Conservation (phyloP, 2,888 invertebrate species). For the Mythimna impura region DNA sequence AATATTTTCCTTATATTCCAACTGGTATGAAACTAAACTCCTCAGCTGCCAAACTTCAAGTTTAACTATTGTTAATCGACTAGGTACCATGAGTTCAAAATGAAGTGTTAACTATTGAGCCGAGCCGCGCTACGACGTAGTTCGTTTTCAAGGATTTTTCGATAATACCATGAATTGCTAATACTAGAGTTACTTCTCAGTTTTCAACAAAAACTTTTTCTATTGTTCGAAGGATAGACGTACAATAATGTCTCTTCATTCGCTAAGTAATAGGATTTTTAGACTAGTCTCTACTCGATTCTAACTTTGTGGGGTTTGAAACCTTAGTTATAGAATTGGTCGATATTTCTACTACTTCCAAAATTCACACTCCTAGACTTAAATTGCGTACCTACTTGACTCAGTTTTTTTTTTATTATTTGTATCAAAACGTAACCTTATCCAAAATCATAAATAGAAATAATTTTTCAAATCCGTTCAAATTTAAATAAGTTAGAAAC, state of each 20-base stretch:
- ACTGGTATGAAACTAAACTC: slow-evolving; percentile 35
- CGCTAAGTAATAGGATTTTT: slow-evolving; percentile 21
- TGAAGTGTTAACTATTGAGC: slow-evolving; percentile 48
- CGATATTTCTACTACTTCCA: not conserved
- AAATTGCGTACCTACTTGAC: not conserved
- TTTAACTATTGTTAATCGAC: slow-evolving; percentile 47
- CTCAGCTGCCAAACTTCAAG: slow-evolving; percentile 34
- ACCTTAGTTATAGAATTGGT: not conserved
- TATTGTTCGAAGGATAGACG: slow-evolving; percentile 4
- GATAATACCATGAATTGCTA: slow-evolving; percentile 54
- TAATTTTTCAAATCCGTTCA: no score
- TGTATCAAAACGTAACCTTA: no score
- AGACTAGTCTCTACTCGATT: slow-evolving; percentile 12
- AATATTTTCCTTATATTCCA: not conserved
- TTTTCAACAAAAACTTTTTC: slow-evolving; percentile 32
- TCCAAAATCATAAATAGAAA: no score
- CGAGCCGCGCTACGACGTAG: not conserved
- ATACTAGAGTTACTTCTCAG: slow-evolving; percentile 32
- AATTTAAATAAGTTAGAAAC: no score
- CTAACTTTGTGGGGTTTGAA: slow-evolving; percentile 9
- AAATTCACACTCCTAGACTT: not conserved
- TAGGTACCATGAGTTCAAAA: slow-evolving; percentile 49
- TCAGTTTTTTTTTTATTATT: no score
- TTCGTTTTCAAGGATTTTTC: slow-evolving; percentile 56
- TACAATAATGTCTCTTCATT: slow-evolving; percentile 9